phyloP scores from a whole-genome alignment of 2,113 vertebrate species.

The Gobiocypris rarus region DNA sequence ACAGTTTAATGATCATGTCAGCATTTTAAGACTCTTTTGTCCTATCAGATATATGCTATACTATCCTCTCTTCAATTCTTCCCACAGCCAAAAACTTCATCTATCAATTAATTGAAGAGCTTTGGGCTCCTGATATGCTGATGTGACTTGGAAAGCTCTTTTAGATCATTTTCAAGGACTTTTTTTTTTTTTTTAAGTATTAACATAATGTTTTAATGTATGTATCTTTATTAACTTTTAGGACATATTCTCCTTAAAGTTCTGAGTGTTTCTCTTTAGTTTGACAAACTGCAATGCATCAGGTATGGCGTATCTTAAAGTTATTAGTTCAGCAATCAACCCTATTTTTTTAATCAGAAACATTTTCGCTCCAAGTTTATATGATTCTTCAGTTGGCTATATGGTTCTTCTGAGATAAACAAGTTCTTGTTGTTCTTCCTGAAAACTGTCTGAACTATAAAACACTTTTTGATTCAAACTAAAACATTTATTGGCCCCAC shows the following conservation, averaged over 20 bases:
- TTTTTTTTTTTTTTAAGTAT: not conserved
- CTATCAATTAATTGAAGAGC: constrained; percentile 32
- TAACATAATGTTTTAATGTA: constrained; percentile 7
- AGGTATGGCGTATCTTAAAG: not conserved
- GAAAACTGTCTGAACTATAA: not conserved
- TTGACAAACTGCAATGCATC: not conserved
- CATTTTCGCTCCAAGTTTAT: too few species aligned
- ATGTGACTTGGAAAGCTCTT: constrained; percentile 7
- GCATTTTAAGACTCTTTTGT: constrained; percentile 37
- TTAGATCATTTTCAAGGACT: constrained; percentile 7
- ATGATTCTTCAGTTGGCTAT: not conserved
- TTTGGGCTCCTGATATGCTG: constrained; percentile 17
- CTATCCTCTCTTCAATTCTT: constrained; percentile 5
- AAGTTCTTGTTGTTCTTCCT: not conserved
- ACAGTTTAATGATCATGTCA: constrained; percentile 46
- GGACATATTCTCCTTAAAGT: not conserved
- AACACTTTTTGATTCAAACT: too few species aligned
- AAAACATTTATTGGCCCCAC: too few species aligned
- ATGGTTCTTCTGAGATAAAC: not conserved
- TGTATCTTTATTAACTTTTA: not conserved
- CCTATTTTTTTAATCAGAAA: not conserved
- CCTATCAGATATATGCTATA: constrained; percentile 31
- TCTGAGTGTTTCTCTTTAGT: not conserved
- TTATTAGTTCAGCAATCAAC: not conserved
- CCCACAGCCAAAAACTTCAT: constrained; percentile 15